Conservation (phyloP, 2,797 vertebrate genomes). For the Zenarchopterus dispar region DNA sequence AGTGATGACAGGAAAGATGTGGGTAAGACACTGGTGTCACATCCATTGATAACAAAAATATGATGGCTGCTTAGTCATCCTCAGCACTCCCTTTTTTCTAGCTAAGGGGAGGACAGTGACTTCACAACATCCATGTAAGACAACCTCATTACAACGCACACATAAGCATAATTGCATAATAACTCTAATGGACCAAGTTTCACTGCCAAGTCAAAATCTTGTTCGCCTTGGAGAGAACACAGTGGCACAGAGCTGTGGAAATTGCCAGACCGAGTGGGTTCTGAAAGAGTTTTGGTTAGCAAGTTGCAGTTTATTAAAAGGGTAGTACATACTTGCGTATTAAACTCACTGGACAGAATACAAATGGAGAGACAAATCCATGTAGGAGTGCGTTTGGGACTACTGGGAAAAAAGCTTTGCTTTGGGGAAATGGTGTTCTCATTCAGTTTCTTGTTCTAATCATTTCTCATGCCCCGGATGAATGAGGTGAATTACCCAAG, state of each 20-base stretch:
- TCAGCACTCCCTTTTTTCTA: conserved; percentile 34
- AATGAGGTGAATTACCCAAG: conserved; percentile 33
- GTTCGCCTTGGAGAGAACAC: conserved; percentile 53
- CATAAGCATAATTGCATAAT: conserved; percentile 70
- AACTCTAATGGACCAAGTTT: conserved; percentile 63
- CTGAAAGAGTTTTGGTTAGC: conserved; percentile 39
- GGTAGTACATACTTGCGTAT: conserved; percentile 29
- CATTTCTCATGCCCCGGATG: conserved; percentile 24
- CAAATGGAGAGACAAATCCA: conserved; percentile 38
- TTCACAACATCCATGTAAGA: conserved; percentile 52
- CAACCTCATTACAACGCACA: conserved; percentile 53
- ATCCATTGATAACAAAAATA: conserved; percentile 54
- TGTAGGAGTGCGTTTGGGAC: conserved; percentile 37
- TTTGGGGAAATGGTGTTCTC: conserved; percentile 45
- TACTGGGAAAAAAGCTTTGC: conserved; percentile 60
- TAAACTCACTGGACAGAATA: conserved; percentile 32
- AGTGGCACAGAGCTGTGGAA: conserved; percentile 44
- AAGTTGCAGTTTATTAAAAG: conserved; percentile 51
- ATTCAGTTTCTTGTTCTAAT: conserved; percentile 53
- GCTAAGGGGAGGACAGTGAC: conserved; percentile 35
- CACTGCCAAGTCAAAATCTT: conserved; percentile 57
- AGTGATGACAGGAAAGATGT: conserved; percentile 35
- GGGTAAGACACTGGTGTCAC: conserved; percentile 39
- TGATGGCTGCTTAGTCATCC: conserved; percentile 50
- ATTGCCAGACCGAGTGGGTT: conserved; percentile 41